These are phyloP conservation scores for Cossypha polioptera DNA, from an alignment of 2,797 vertebrate genomes.

Conservation along the genomic window DNA sequence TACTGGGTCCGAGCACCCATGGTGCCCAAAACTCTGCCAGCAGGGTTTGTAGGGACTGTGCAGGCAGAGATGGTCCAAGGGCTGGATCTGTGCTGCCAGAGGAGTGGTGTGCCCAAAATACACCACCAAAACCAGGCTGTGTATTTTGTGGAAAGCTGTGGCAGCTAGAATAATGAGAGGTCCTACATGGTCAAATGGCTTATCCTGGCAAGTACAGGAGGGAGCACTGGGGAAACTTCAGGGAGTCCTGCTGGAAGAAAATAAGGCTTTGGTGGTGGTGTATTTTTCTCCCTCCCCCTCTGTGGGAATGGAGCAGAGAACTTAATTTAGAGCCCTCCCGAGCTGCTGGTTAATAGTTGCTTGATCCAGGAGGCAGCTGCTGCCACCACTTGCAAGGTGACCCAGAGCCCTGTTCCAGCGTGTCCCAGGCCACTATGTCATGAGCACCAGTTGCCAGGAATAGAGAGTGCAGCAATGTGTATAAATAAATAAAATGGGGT, in stretches of 20 bases:
- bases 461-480: not conserved
- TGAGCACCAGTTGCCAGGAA: constrained; percentile 53
- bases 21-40: rapidly evolving
- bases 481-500: constrained; percentile 55
- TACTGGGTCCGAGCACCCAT: not conserved
- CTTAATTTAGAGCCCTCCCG: constrained; percentile 35
- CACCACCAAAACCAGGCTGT: not conserved
- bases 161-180: not conserved
- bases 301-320: constrained; percentile 7
- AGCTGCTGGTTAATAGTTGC: constrained; percentile 32
- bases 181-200: rapidly evolving
- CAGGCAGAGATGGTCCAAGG: not conserved
- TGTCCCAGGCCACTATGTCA: constrained; percentile 51
- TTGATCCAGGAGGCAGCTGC: constrained; percentile 60
- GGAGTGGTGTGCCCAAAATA: not conserved
- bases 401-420: not conserved
- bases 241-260: not conserved
- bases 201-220: not conserved
- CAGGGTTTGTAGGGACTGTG: not conserved
- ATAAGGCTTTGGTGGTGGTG: not conserved
- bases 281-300: not conserved
- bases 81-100: not conserved
- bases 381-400: constrained; percentile 53
- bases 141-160: not conserved
- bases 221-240: not conserved